Evolutionary conservation across 2,113 vertebrate species (phyloP).

Genomic region (Hyla sarda): DNA sequence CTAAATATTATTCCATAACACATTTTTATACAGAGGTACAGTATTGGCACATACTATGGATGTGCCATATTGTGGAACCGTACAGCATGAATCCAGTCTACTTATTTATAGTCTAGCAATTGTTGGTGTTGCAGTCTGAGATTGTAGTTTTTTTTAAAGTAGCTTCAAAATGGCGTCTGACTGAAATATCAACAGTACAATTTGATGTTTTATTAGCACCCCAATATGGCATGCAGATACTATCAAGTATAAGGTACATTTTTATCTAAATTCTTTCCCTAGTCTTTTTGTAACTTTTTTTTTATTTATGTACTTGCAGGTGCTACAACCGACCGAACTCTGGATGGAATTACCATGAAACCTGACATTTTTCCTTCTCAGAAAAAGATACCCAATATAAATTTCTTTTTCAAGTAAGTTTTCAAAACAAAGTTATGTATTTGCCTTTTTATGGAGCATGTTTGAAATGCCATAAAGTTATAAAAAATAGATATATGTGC

Average conservation of each 20-base stretch:
- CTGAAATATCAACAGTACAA: no score
- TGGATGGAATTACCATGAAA: conserved; percentile 79
- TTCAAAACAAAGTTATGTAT: background rate
- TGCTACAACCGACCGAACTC: conserved; percentile 77
- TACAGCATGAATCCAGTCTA: no score
- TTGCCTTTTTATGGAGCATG: background rate
- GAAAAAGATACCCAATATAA: conserved; percentile 83
- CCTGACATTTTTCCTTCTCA: conserved; percentile 78
- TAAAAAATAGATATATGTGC: no score
- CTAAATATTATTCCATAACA: no score
- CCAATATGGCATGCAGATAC: background rate
- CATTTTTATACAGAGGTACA: no score
- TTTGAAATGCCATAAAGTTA: no score
- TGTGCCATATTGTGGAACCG: no score
- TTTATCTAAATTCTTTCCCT: background rate
- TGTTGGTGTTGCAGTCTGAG: no score
- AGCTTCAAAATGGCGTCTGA: background rate
- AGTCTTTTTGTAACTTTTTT: background rate
- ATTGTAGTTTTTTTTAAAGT: no score
- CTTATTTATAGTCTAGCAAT: no score
- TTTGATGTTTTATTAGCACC: background rate
- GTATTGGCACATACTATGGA: no score
- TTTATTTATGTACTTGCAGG: conserved; percentile 73
- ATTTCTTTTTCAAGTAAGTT: conserved; percentile 94
- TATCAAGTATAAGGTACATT: background rate